Percentiles rank a stretch among this genome's conserved stretches.
Conservation (phyloP, 2,113 vertebrate genomes). For the Limanda limanda region DNA sequence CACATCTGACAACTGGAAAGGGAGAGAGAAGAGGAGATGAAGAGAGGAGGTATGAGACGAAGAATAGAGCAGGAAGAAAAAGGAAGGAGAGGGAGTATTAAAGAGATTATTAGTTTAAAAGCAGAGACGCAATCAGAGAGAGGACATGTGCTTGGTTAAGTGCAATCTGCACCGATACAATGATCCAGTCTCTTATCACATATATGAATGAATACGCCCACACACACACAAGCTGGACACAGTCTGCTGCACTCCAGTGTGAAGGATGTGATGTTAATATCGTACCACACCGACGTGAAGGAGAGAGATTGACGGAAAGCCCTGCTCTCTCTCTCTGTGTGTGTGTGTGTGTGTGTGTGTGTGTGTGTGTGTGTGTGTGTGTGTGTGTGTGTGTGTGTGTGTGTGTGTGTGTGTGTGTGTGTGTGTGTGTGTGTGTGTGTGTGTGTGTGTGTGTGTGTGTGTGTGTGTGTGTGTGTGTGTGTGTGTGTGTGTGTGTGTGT, state of each 20-base stretch:
- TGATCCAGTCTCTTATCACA: conserved; percentile 14
- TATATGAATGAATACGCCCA: neutral
- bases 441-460: neutral
- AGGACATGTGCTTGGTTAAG: conserved; percentile 46
- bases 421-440: neutral
- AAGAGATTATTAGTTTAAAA: conserved; percentile 7
- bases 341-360: neutral
- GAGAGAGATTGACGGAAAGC: conserved; percentile 23
- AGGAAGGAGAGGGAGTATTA: neutral
- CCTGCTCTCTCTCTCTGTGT: too few species aligned
- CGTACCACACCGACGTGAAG: conserved; percentile 10
- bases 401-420: neutral
- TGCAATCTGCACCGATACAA: conserved; percentile 50
- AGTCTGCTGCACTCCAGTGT: conserved; percentile 26
- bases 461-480: neutral
- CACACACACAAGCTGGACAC: neutral
- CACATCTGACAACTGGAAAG: conserved; percentile 30
- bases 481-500: neutral
- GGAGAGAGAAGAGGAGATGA: neutral
- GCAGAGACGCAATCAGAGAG: conserved; percentile 22
- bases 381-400: neutral
- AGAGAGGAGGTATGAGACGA: neutral
- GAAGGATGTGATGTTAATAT: conserved; percentile 47
- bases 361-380: too few species aligned
- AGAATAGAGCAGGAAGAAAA: conserved; percentile 2